Base-by-base conservation (phyloP, 2,888 invertebrate genomes). In the Parnassius mnemosyne region DNA sequence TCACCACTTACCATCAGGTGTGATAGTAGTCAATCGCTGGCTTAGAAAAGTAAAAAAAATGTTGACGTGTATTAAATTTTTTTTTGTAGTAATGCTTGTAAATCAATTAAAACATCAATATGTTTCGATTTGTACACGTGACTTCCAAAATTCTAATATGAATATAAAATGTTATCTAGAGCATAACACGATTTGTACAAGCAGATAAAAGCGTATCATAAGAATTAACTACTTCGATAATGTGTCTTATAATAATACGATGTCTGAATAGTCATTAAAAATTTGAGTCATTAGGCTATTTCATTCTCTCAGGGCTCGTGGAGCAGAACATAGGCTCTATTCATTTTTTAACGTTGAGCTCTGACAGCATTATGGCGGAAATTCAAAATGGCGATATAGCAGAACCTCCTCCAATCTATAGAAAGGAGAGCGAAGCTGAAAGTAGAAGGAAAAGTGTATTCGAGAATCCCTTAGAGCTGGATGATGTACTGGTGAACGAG, bases 401-500 rank as follows among this genome's bases (percentile, higher is more conserved):
- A 20, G 61, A 61, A 42, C 51, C 61, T 9, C 43, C 53, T 44
- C 54, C 55, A 20, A 20, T n/a, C n/a, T 16, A 49, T 12, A 43
- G 57, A 9, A 62, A 62, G 11, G 59, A 50, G 47, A 57, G 62
- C 53, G 12, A 54, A 12, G 16, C 61, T 41, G 61, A 57, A 53
- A 41, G 13, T 3, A 62, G 57, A 49, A 59, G 54, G 25, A 57
- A 44, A 11, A 66, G 65, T 13, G 55, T 53, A 1, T 41, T 34
- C 0, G 61, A 65, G 1, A 70, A 75, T 34, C 65, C 69, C 0
- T 34, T 83, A 13, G 83, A 92, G 58, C 77, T 94, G 65, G 93
- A 94, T 67, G 81, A 88, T 56, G 86, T 93, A 58, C 76, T 94
- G 61, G 77, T 85, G 9, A 83, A 86, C 54, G 91, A 93, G 71